These are phyloP conservation scores for Morpho helenor DNA, from an alignment of 2,888 invertebrate species.

Conservation along the genomic window DNA sequence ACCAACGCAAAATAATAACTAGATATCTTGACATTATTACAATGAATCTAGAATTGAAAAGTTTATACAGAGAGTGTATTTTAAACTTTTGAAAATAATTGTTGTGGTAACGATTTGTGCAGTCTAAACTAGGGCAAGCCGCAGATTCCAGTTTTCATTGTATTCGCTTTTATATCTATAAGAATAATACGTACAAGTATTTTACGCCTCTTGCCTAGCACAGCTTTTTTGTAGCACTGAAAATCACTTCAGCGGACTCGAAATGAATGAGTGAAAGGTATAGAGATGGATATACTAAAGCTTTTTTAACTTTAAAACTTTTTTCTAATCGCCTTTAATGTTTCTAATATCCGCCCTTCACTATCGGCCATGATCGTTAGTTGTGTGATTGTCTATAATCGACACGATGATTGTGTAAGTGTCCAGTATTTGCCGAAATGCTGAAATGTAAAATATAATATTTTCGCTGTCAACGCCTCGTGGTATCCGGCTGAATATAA, in stretches of 20 bases:
- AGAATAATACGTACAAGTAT: constrained; percentile 21
- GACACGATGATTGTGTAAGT: too few species aligned
- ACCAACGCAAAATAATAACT: too few species aligned
- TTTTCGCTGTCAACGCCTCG: too few species aligned
- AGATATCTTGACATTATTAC: too few species aligned
- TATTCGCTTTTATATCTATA: constrained; percentile 24
- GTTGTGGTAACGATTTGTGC: constrained; percentile 26
- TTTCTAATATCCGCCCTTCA: too few species aligned
- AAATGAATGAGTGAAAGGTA: not conserved
- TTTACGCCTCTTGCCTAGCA: constrained; percentile 17
- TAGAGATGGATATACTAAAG: not conserved
- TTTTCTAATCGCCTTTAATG: not conserved
- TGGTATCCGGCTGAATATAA: too few species aligned
- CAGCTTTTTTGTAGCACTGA: constrained; percentile 6
- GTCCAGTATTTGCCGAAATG: too few species aligned
- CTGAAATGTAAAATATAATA: too few species aligned
- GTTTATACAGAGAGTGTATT: constrained; percentile 21
- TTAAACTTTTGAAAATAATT: constrained; percentile 27
- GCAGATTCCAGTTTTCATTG: constrained; percentile 21
- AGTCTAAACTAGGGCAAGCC: constrained; percentile 25
- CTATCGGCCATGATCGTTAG: too few species aligned
- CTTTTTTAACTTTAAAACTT: not conserved
- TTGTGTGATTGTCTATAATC: too few species aligned
- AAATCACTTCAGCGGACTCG: constrained; percentile 5
- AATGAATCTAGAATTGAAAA: constrained; percentile 17